phyloP scores from a whole-genome alignment of 2,797 vertebrate species.

The Leuciscus waleckii region DNA sequence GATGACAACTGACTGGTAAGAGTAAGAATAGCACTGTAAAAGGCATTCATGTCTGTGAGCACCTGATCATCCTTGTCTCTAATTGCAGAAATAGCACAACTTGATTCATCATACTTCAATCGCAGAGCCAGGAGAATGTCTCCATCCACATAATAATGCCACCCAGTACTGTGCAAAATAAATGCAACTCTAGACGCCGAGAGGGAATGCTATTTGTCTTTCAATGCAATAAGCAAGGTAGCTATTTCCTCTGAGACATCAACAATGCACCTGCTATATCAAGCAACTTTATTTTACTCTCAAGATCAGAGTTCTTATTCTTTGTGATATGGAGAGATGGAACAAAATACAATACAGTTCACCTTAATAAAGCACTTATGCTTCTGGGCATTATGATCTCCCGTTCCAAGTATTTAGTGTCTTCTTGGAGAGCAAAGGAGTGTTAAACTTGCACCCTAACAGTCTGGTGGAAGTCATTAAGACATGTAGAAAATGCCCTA shows the following conservation, averaged over 20 bases:
- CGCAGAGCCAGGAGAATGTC: background rate
- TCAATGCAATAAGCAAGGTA: slow-evolving; percentile 35
- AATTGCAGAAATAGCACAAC: slow-evolving; percentile 14
- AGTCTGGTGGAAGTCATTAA: background rate
- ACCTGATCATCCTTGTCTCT: background rate
- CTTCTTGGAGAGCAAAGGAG: background rate
- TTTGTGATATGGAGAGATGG: slow-evolving; percentile 9
- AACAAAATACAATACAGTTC: slow-evolving; percentile 20
- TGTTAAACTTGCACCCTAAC: background rate
- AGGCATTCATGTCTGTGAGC: background rate
- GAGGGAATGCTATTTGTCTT: slow-evolving; percentile 24
- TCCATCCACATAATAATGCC: slow-evolving; percentile 27
- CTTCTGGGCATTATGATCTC: background rate
- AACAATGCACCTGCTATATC: slow-evolving; percentile 15
- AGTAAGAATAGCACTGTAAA: background rate
- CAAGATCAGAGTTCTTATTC: slow-evolving; percentile 26
- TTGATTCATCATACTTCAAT: slow-evolving; percentile 13
- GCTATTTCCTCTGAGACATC: slow-evolving; percentile 30
- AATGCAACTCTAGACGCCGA: slow-evolving; percentile 1
- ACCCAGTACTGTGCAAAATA: slow-evolving; percentile 20
- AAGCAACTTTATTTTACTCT: slow-evolving; percentile 26
- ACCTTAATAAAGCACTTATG: slow-evolving; percentile 14
- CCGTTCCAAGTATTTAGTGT: background rate
- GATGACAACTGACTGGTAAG: background rate
- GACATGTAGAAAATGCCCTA: background rate